Conservation (phyloP, 1,140 invertebrate genomes). For the Neodiprion lecontei region DNA sequence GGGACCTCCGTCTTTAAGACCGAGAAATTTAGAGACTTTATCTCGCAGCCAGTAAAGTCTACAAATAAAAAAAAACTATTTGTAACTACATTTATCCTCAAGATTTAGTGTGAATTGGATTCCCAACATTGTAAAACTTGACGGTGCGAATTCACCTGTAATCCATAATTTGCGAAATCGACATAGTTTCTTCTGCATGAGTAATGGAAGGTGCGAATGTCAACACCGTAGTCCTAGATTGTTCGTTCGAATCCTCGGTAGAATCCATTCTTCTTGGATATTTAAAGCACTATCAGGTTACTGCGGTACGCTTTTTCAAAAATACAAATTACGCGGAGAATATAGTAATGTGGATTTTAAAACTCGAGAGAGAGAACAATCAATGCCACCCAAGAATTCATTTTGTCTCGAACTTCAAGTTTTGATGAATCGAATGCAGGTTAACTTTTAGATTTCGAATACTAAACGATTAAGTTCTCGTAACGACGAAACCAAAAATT, state of each 20-base stretch:
- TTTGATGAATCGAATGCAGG: no score
- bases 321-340: no score
- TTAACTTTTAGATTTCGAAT: no score
- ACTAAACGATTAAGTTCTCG: no score
- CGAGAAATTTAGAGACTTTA: conserved; percentile 48
- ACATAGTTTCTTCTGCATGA: background rate
- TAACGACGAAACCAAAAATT: no score
- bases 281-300: no score
- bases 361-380: no score
- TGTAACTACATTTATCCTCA: background rate
- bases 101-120: background rate
- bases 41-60: conserved; percentile 54
- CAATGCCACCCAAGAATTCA: no score
- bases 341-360: no score
- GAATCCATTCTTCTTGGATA: background rate
- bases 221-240: background rate
- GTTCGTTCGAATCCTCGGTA: background rate
- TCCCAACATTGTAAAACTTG: background rate
- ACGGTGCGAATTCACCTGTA: background rate
- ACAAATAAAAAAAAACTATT: conserved; percentile 23
- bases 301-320: no score
- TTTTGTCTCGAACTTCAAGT: no score
- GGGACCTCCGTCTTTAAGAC: conserved; percentile 33
- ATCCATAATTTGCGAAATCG: conserved; percentile 4
- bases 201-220: background rate